Conservation (phyloP, 1,140 invertebrate species). For the Caerostris darwini region DNA sequence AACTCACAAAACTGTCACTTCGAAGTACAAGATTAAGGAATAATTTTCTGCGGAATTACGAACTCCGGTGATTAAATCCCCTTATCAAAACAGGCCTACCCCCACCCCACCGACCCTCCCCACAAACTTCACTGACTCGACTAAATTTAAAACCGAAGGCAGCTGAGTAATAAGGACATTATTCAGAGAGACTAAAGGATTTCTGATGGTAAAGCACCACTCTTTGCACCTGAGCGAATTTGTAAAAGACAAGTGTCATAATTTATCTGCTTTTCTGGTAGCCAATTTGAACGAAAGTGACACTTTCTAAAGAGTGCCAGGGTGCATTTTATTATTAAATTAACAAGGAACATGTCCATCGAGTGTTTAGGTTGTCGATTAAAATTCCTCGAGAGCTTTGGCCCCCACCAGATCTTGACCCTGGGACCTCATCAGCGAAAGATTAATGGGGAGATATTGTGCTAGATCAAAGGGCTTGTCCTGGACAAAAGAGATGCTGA, state of each 20-base stretch:
- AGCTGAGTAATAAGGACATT: background rate
- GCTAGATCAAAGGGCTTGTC: background rate
- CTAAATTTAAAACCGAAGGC: background rate
- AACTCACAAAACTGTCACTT: background rate
- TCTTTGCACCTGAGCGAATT: conserved; percentile 13
- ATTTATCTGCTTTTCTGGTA: conserved; percentile 10
- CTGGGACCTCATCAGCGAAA: background rate
- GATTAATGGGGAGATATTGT: background rate
- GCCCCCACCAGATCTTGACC: background rate
- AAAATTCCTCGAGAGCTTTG: conserved; percentile 36
- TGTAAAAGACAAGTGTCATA: conserved; percentile 30
- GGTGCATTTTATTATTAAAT: conserved; percentile 41
- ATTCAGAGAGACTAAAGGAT: conserved; percentile 24
- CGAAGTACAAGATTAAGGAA: background rate
- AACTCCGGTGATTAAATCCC: background rate
- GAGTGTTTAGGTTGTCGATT: conserved; percentile 12
- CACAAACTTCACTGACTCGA: background rate
- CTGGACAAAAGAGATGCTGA: conserved; percentile 8
- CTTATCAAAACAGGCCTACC: background rate
- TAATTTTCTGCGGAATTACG: conserved; percentile 9
- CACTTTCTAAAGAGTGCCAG: background rate
- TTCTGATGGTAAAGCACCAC: background rate
- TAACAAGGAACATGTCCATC: conserved; percentile 1
- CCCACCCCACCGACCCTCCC: background rate
- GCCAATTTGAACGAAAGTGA: conserved; percentile 31